phyloP scores from a whole-genome alignment of 2,888 invertebrate genomes.

The Gari tellinella region DNA sequence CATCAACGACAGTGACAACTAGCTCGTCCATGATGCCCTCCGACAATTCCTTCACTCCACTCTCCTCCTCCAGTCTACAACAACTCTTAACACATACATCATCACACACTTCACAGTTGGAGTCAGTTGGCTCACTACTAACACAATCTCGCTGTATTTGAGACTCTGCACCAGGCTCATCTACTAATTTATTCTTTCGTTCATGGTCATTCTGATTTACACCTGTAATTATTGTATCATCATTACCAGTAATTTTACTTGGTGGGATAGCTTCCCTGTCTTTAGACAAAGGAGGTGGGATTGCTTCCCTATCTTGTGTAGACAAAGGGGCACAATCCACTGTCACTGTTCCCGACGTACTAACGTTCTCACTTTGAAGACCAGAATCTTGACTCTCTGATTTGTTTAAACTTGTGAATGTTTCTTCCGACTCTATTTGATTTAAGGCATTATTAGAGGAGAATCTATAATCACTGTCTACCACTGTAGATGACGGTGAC shows the following conservation, averaged over 20 bases:
- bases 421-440: slow-evolving; percentile 22
- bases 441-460: slow-evolving; percentile 11
- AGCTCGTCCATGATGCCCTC: slow-evolving; percentile 52
- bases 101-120: background rate
- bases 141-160: too few species aligned
- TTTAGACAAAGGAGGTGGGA: slow-evolving; percentile 10
- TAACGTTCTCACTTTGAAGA: slow-evolving; percentile 78
- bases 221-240: too few species aligned
- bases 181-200: too few species aligned
- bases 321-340: slow-evolving; percentile 34
- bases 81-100: slow-evolving; percentile 27
- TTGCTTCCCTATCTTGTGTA: slow-evolving; percentile 30
- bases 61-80: slow-evolving; percentile 23
- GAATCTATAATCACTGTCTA: slow-evolving; percentile 26
- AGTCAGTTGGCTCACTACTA: too few species aligned
- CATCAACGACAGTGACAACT: slow-evolving; percentile 39
- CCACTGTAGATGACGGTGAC: slow-evolving; percentile 42
- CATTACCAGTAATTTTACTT: too few species aligned
- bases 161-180: too few species aligned
- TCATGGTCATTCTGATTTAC: too few species aligned
- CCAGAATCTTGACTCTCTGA: slow-evolving; percentile 81
- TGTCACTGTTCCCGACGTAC: slow-evolving; percentile 74
- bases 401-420: slow-evolving; percentile 62
- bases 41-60: slow-evolving; percentile 42
- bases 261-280: slow-evolving; percentile 11